Conservation (phyloP, 2,888 invertebrate genomes). For the Caenorhabditis becei region DNA sequence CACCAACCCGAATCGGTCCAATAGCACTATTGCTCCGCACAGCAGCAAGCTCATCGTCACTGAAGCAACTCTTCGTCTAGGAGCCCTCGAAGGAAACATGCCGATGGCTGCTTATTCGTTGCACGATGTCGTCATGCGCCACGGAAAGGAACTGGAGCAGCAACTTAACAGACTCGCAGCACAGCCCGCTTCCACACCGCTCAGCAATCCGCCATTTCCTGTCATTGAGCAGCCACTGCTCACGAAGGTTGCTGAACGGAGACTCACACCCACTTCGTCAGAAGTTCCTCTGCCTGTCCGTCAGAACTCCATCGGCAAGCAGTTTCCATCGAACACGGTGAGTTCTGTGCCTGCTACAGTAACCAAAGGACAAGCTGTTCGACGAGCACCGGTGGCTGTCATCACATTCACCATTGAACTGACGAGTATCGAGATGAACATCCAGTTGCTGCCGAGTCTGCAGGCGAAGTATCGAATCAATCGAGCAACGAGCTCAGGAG, state of each 20-base stretch:
- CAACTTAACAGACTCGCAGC: constrained; percentile 65
- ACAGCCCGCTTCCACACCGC: constrained; percentile 55
- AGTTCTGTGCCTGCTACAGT: background rate
- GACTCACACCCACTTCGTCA: background rate
- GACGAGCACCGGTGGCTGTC: constrained; percentile 44
- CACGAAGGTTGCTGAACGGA: constrained; percentile 2
- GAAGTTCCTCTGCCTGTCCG: background rate
- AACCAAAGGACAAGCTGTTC: constrained; percentile 7
- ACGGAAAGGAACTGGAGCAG: constrained; percentile 74
- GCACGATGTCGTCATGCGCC: constrained; percentile 92
- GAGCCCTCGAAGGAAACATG: constrained; percentile 87
- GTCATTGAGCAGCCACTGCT: constrained; percentile 14
- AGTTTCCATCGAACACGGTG: background rate
- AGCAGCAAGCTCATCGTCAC: constrained; percentile 18
- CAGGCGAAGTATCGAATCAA: constrained; percentile 98
- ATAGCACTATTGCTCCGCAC: background rate
- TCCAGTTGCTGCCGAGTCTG: constrained; percentile 94
- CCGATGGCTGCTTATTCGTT: constrained; percentile 98
- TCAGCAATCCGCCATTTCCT: constrained; percentile 30
- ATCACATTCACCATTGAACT: constrained; percentile 54
- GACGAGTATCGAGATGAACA: constrained; percentile 88
- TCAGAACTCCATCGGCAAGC: background rate
- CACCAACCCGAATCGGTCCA: constrained; percentile 10
- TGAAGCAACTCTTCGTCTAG: constrained; percentile 59
- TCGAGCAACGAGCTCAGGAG: constrained; percentile 85